These are phyloP conservation scores for Argyrosomus japonicus DNA, from an alignment of 2,113 vertebrate species.

Conservation along the genomic window DNA sequence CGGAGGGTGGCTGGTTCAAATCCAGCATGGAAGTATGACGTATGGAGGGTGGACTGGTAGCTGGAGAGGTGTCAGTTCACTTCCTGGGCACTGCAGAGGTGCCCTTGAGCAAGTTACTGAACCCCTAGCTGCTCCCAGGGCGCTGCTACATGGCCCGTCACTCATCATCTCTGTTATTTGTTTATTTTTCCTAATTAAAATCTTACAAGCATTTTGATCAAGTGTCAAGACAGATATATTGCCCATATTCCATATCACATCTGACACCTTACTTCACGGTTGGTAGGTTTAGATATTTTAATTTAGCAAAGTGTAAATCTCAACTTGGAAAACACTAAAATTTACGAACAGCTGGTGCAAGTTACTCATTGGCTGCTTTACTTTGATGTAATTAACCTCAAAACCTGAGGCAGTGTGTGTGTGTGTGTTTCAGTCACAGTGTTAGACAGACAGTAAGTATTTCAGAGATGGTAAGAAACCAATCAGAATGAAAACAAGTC, in stretches of 20 bases:
- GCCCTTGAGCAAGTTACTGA: too few relatives aligned
- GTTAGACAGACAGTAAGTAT: slow-evolving; percentile 22
- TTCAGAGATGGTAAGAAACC: slow-evolving; percentile 38
- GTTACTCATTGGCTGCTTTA: not conserved
- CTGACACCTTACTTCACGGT: not conserved
- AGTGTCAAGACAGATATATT: not conserved
- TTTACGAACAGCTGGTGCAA: not conserved
- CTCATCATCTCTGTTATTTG: too few relatives aligned
- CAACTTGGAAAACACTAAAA: not conserved
- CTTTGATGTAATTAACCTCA: not conserved
- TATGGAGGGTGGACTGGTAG: too few relatives aligned
- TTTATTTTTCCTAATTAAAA: too few relatives aligned
- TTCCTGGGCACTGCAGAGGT: too few relatives aligned
- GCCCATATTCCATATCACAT: not conserved
- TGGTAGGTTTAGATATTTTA: not conserved
- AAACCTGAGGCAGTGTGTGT: not conserved
- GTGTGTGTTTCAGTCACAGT: slow-evolving; percentile 14
- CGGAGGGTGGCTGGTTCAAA: too few relatives aligned
- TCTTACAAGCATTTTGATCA: not conserved
- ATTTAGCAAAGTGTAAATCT: too few relatives aligned
- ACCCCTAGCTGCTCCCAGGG: too few relatives aligned
- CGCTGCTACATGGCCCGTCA: too few relatives aligned
- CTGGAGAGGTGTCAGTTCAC: too few relatives aligned
- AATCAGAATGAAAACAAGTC: slow-evolving; percentile 43
- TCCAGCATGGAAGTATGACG: too few relatives aligned